Base-by-base conservation (phyloP, 2,888 invertebrate genomes). In the Eugnorisma glareosa region DNA sequence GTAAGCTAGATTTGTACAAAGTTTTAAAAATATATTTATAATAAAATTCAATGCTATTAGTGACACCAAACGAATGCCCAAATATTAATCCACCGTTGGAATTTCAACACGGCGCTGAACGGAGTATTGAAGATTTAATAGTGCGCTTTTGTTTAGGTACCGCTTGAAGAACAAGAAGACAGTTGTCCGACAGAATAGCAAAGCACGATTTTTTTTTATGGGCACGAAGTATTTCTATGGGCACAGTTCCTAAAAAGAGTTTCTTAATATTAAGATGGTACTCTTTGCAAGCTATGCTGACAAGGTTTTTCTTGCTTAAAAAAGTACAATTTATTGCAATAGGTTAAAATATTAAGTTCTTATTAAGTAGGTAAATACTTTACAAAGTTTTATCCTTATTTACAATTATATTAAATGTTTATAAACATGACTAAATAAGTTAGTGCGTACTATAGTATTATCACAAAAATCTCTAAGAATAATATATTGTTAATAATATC, bases 401-500 rank as follows among this genome's bases (percentile, higher is more conserved):
- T 77, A 86, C 74, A 79, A 77, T 54, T 57, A 43, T 18, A 64
- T 69, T 61, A 84, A 48, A 77, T 75, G 59, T 75, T 77, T 79
- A 73, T 75, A 74, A 77, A 75, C 75, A 75, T 77, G 77, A 76
- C 82, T 74, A 79, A 81, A 87, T 88, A 85, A 87, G 64, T 83
- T 81, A 81, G 67, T 11, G 57, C 73, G 81, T 81, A 81, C 54
- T 79, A 75, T 61, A 80, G 77, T 88, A 89, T 80, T 87, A 87
- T 89, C 89, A 85, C 89, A 86, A 86, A 79, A 84, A 77, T 77
- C 13, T 73, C 61, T 87, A 77, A 86, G 63, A 81, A 74, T 77
- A 79, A 83, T 73, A 70, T 1, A 76, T 51, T 70, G 64, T 73
- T 51, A 69, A 68, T 59, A 80, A 68, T 68, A 85, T 71, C 28